phyloP scores from a whole-genome alignment of 2,113 vertebrate species.

The Cyanoramphus novaezelandiae region DNA sequence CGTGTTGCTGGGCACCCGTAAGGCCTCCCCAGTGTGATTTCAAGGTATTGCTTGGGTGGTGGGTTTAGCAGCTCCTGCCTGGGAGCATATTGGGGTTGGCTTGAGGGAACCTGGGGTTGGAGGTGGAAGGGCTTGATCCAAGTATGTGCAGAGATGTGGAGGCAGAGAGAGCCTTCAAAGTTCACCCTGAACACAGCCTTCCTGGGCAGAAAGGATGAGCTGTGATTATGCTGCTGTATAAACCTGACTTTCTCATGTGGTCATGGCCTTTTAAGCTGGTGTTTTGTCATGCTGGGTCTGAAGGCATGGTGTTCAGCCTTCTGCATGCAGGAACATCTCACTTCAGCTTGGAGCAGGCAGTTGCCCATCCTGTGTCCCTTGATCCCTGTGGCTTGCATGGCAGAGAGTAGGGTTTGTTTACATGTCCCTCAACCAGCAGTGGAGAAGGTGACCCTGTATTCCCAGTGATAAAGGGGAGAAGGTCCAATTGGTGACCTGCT shows the following conservation, averaged over 20 bases:
- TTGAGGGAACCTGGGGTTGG: not conserved
- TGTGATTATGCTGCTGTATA: not conserved
- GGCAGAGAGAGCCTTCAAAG: not conserved
- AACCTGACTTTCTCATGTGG: not conserved
- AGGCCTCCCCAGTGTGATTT: not conserved
- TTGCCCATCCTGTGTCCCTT: not conserved
- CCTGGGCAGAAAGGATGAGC: not conserved
- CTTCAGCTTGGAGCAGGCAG: not conserved
- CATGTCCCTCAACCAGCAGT: not conserved
- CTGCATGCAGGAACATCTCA: not conserved
- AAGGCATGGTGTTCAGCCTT: not conserved
- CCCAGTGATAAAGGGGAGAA: not conserved
- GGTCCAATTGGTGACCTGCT: not conserved
- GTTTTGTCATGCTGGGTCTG: not conserved
- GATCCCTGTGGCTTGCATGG: not conserved
- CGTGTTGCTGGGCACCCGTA: constrained; percentile 4
- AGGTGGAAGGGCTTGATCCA: not conserved
- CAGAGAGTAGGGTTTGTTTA: not conserved
- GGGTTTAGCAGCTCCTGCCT: not conserved
- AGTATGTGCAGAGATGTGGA: not conserved
- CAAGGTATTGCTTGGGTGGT: not conserved
- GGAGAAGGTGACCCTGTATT: not conserved
- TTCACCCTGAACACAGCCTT: not conserved
- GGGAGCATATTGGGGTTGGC: not conserved
- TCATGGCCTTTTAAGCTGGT: not conserved